Evolutionary conservation across 2,888 invertebrate genomes (phyloP), one percentile per base, ranked within the genome.

Genomic region (Phymatocera aterrima): DNA sequence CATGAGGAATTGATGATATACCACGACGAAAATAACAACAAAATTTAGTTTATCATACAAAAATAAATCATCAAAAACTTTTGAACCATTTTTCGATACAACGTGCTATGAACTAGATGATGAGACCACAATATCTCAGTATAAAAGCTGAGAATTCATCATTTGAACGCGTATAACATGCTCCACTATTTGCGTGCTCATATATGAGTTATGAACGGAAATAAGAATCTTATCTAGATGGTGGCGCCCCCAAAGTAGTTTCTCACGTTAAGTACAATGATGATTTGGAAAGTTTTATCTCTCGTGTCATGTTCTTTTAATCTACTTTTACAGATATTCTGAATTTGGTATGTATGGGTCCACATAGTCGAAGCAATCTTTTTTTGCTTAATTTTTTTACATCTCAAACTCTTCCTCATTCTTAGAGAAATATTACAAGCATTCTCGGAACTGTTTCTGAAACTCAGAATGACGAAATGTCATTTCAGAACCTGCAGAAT

Each of bases 181-280:
- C 28, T 57, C 10, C 10, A 28, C 12, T 15, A 57, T n/a, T n/a
- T n/a, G 28, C 5, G 21, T 5, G 15, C 15, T 57, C 24, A 15
- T 28, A 28, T 28, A 28, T 57, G 57, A 28, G 28, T 57, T 57
- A 1, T 28, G 4, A 10, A 12, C 28, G 28, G 28, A 28, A 57
- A 28, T 15, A 57, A 28, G 4, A 57, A 57, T 28, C 24, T 57
- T 28, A 57, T 57, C 57, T 28, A 57, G 57, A 4, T 57, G 15
- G 57, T 57, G 57, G 57, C 57, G 57, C 57, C 28, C 24, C 57
- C 28, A 28, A 57, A 28, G 57, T 15, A 28, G 57, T 57, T 57
- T 8, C 21, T 28, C 24, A 4, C 5, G 28, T 57, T 4, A 57
- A 28, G 28, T 15, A 15, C 57, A 21, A 57, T 28, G 28, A 57